phyloP scores from a whole-genome alignment of 2,888 invertebrate genomes.

The Acanthosoma haemorrhoidale region DNA sequence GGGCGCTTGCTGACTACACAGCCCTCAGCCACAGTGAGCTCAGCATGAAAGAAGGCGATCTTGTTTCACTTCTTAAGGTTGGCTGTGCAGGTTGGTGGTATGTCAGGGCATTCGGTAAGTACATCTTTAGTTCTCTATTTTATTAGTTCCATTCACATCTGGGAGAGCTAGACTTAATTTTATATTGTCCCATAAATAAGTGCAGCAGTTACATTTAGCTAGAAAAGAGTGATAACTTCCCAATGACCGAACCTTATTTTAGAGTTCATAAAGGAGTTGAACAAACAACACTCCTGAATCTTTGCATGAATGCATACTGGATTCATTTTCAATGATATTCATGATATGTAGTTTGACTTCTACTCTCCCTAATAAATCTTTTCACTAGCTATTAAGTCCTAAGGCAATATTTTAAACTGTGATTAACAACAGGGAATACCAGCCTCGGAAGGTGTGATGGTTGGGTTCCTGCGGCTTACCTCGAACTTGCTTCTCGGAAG shows the following conservation, averaged over 20 bases:
- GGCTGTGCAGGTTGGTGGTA: slow-evolving; percentile 97
- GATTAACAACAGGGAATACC: neutral
- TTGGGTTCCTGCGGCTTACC: slow-evolving; percentile 91
- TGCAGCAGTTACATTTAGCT: too few relatives aligned
- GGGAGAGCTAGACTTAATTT: too few relatives aligned
- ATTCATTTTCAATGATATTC: too few relatives aligned
- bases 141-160: too few relatives aligned
- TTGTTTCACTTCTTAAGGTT: slow-evolving; percentile 81
- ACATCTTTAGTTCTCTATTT: neutral
- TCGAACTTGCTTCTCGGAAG: slow-evolving; percentile 64
- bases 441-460: slow-evolving; percentile 69
- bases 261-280: too few relatives aligned
- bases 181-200: too few relatives aligned
- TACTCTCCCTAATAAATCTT: too few relatives aligned
- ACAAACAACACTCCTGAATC: too few relatives aligned
- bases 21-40: slow-evolving; percentile 88
- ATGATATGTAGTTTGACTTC: too few relatives aligned
- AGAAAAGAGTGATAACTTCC: neutral
- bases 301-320: too few relatives aligned
- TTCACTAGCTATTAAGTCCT: neutral
- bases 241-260: too few relatives aligned
- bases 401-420: neutral
- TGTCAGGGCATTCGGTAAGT: slow-evolving; percentile 72
- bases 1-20: slow-evolving; percentile 87
- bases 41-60: slow-evolving; percentile 83